Base-by-base conservation (phyloP, 2,113 vertebrate species). In the Geothlypis trichas region DNA sequence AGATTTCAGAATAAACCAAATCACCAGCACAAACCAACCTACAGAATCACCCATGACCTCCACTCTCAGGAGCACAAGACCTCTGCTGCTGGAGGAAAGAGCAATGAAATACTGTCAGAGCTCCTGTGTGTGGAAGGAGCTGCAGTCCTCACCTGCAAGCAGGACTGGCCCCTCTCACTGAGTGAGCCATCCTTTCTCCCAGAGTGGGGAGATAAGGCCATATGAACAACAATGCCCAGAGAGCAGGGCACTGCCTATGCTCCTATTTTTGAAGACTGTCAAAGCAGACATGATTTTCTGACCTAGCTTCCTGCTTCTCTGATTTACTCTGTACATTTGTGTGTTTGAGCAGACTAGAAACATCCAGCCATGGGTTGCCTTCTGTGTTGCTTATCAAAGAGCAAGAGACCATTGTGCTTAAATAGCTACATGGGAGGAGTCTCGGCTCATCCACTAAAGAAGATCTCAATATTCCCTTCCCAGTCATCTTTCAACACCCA, bases 171-270 rank as follows among this genome's bases (percentile, higher is more conserved):
- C 19, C 37, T 33, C 51, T 22, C 42, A 41, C 5, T 58, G 27
- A 67, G 27, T 18, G 76, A 69, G 41, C 7, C 2, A 3, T 54
- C 22, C 35, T 49, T 86, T 47, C 44, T 74, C 35, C 47, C 37
- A 69, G 27, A 3, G 9, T 2, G 31, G 67, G 52, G n/a, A 35
- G 55, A 77, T 27, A 33, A 68, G 27, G 67, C 14, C 13, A 3
- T 10, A 37, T 59, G 39, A 79, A 58, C n/a, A 84, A 19, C 41
- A 66, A 28, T 8, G 6, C n/a, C 31, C 76, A 62, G 18, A 76
- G 37, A 72, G 41, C 23, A 86, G 16, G 49, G 44, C 31, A 51
- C 35, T 42, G 26, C 12, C 61, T 63, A 61, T 0, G 0, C 31
- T 47, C 75, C 31, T 49, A 10, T n/a, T 83, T 58, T 21, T 54